Evolutionary conservation across 1,140 invertebrate species (phyloP), one percentile per base, ranked within the genome.

Genomic region (Parapsyche elsis): DNA sequence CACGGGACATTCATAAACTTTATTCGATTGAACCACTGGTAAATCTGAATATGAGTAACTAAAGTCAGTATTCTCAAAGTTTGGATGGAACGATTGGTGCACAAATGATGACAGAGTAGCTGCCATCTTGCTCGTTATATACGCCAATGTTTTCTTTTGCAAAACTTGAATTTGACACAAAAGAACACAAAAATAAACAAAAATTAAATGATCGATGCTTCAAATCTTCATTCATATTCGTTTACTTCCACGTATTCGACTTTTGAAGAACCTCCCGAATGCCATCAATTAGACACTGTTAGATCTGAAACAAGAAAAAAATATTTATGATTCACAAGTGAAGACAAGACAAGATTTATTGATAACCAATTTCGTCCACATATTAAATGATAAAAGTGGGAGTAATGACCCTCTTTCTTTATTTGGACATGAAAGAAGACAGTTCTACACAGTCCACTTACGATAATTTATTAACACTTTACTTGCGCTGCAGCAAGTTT

Each of bases 31-130:
- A 26, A 78, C 67, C 0, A 81, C 76, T 12, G 83, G 83, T 14
- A 83, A 76, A 10, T 80, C 83, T 23, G 81, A 83, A 70, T 83
- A 83, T 12, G 83, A 83, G 30, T 83, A 83, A 38, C 83, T 83
- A 70, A 83, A 83, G 49, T 83, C 78, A 53, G 74, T 71, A 16
- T 70, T 14, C 59, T 83, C 80, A 38, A 80, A 76, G 57, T 78
- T 80, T 23, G 46, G 59, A 19, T 78, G 76, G 12, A 82, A 44
- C n/a, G 78, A 53, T 14, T 71, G 78, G 26, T 70, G 73, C 4
- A 74, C 24, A 64, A 80, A 82, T 9, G 79, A 76, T 7, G 76
- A 80, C 12, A 81, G 71, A 10, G 83, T 79, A 81, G 83, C 75
- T 12, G 80, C 80, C 80, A 83, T 82, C 59, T 77, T 78, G 1